phyloP scores from a whole-genome alignment of 1,140 invertebrate species.

The Stenopsyche tienmushanensis region DNA sequence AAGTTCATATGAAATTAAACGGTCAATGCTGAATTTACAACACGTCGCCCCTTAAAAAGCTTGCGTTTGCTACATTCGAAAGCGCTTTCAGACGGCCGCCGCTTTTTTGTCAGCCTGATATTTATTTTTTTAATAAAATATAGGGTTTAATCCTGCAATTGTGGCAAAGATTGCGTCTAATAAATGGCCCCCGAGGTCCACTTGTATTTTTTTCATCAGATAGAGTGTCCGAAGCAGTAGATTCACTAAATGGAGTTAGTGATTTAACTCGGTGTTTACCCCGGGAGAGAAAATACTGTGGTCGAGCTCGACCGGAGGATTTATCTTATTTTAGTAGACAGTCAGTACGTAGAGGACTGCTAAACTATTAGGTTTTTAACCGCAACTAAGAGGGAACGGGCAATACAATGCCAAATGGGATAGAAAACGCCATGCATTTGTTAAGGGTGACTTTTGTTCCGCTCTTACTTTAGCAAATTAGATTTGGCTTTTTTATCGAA shows the following conservation, averaged over 20 bases:
- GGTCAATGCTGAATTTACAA: too few species aligned
- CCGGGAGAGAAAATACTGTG: neutral
- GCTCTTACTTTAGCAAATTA: neutral
- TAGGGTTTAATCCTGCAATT: neutral
- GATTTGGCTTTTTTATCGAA: conserved; percentile 2
- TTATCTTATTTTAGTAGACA: neutral
- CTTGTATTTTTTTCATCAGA: neutral
- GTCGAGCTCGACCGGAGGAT: neutral
- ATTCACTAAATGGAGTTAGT: neutral
- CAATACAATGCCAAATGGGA: neutral
- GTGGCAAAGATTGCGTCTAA: neutral
- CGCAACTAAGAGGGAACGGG: neutral
- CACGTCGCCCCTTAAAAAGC: too few species aligned
- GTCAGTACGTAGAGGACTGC: neutral
- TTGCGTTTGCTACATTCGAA: too few species aligned
- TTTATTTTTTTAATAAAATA: too few species aligned
- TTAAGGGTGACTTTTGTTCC: neutral
- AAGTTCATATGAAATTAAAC: too few species aligned
- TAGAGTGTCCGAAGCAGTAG: neutral
- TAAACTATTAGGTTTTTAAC: neutral
- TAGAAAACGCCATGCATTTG: neutral
- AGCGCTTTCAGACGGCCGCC: too few species aligned
- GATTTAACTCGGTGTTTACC: neutral
- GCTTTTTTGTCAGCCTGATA: too few species aligned
- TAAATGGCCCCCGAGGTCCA: too few species aligned